Percentiles rank a stretch among this genome's conserved stretches.
These are phyloP conservation scores for Murina feae DNA, from an alignment of 2,113 vertebrate species.

Conservation along the genomic window DNA sequence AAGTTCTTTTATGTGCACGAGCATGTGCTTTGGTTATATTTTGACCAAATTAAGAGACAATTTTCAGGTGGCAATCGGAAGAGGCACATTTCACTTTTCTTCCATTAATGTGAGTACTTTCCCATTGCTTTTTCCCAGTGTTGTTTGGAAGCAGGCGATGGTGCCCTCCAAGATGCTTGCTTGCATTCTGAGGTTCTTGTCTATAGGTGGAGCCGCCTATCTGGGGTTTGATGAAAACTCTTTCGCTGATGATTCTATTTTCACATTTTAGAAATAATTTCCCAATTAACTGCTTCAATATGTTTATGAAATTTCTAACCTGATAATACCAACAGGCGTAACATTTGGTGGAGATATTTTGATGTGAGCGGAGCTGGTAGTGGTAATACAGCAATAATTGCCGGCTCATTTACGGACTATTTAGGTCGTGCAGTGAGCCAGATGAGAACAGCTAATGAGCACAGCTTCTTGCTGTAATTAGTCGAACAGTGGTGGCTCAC, in stretches of 20 bases:
- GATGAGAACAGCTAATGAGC: slow-evolving; percentile 96
- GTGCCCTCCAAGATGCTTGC: neutral
- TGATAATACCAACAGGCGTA: slow-evolving; percentile 87
- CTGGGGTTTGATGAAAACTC: slow-evolving; percentile 73
- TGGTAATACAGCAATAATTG: slow-evolving; percentile 93
- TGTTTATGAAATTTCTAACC: slow-evolving; percentile 87
- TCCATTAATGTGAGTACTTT: neutral
- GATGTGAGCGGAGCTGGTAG: slow-evolving; percentile 85
- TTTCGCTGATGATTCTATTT: slow-evolving; percentile 78
- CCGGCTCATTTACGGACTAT: slow-evolving; percentile 94
- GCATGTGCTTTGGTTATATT: neutral
- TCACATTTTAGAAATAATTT: slow-evolving; percentile 81
- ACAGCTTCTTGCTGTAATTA: slow-evolving; percentile 95
- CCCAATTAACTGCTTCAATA: slow-evolving; percentile 88
- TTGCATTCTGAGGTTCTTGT: slow-evolving; percentile 68
- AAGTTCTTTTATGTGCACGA: neutral
- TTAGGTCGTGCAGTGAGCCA: slow-evolving; percentile 94
- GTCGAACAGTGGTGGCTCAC: slow-evolving; percentile 89
- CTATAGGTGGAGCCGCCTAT: slow-evolving; percentile 75
- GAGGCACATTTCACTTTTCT: neutral
- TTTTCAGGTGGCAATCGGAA: neutral
- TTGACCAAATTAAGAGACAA: neutral
- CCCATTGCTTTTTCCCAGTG: neutral
- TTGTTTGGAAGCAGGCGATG: neutral
- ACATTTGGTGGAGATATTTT: slow-evolving; percentile 91